Conservation (phyloP, 2,113 vertebrate genomes). For the Pseudolaguvia tuberculata region DNA sequence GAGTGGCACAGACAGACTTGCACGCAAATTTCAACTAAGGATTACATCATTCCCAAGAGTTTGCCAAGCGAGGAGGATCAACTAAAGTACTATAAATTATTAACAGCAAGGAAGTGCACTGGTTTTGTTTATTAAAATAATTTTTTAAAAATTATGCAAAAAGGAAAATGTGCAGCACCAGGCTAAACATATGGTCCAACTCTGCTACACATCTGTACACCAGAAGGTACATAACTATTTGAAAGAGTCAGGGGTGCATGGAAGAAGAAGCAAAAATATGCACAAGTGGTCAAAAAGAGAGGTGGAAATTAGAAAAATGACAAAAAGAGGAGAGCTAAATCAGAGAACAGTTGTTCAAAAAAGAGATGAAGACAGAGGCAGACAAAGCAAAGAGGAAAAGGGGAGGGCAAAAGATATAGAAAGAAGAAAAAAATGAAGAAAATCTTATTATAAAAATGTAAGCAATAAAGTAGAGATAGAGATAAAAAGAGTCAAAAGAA, state of each 20-base stretch:
- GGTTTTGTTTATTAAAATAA: no score
- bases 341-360: not conserved
- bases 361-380: not conserved
- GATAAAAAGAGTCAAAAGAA: not conserved
- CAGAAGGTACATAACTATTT: conserved; percentile 16
- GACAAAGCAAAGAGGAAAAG: not conserved
- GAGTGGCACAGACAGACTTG: not conserved
- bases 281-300: not conserved
- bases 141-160: not conserved
- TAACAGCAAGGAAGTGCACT: not conserved
- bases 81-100: conserved; percentile 44
- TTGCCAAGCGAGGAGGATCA: conserved; percentile 28
- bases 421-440: not conserved
- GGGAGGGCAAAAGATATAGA: not conserved
- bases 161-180: not conserved
- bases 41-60: conserved; percentile 18
- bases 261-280: not conserved
- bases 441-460: not conserved
- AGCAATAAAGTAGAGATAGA: not conserved
- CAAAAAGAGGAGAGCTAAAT: not conserved
- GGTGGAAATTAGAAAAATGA: not conserved
- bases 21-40: not conserved
- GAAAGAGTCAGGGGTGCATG: not conserved
- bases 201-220: conserved; percentile 2
- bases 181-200: not conserved